Percentiles rank a stretch among this genome's conserved stretches.
Evolutionary conservation across 2,113 vertebrate species (phyloP).

Genomic region (Paracanthobrama guichenoti): DNA sequence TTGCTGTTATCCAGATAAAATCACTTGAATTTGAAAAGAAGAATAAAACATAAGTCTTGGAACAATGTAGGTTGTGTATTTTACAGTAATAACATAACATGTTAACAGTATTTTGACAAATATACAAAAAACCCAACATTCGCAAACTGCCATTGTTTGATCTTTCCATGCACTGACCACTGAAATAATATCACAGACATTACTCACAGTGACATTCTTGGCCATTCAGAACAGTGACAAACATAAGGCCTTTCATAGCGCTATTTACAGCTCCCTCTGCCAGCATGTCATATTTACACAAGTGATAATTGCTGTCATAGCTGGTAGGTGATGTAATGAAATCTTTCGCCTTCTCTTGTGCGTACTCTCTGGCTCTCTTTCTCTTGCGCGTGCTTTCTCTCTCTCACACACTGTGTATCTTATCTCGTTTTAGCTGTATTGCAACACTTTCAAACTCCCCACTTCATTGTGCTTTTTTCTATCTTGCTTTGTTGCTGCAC

Average conservation of each 20-base stretch:
- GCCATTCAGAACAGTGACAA: slow-evolving; percentile 45
- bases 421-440: not conserved
- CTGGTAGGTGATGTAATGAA: slow-evolving; percentile 34
- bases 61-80: slow-evolving; percentile 9
- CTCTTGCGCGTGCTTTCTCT: slow-evolving; percentile 19
- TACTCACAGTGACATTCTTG: slow-evolving; percentile 43
- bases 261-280: slow-evolving; percentile 54
- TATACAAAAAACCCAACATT: slow-evolving; percentile 27
- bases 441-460: not conserved
- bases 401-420: not conserved
- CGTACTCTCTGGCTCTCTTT: slow-evolving; percentile 15
- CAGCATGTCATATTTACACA: slow-evolving; percentile 50
- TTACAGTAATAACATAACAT: not conserved
- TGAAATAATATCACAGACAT: slow-evolving; percentile 40
- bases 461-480: not conserved
- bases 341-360: slow-evolving; percentile 17
- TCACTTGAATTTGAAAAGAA: slow-evolving; percentile 3
- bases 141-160: slow-evolving; percentile 14
- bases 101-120: slow-evolving; percentile 27
- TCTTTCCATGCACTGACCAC: slow-evolving; percentile 38
- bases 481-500: slow-evolving; percentile 8
- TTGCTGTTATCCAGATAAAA: not conserved
- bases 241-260: slow-evolving; percentile 31
- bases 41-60: not conserved
- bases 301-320: slow-evolving; percentile 35